A percentile compares a stretch with the other conserved stretches of the same genome.
Conservation (phyloP, 2,888 invertebrate species). For the Odontomyia ornata region DNA sequence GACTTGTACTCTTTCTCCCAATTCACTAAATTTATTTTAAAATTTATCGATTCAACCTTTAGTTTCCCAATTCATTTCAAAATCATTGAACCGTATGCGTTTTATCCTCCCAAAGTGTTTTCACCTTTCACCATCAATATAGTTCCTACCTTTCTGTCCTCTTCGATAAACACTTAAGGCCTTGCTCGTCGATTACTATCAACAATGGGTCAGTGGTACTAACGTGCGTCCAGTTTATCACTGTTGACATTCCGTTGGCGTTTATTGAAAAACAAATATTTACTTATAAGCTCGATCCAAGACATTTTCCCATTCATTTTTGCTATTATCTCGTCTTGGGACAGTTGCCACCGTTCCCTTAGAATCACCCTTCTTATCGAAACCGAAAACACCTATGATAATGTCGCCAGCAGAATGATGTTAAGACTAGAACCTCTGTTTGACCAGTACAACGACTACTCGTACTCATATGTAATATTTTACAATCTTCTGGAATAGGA, state of each 20-base stretch:
- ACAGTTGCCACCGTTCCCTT: slow-evolving; percentile 2
- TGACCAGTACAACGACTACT: slow-evolving; percentile 29
- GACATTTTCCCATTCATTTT: not conserved
- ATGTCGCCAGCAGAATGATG: not conserved
- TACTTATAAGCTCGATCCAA: slow-evolving; percentile 21
- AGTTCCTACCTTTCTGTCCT: not conserved
- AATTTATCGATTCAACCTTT: slow-evolving; percentile 22
- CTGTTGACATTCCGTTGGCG: slow-evolving; percentile 31
- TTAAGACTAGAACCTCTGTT: not conserved
- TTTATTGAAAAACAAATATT: slow-evolving; percentile 44
- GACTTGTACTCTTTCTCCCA: too few relatives aligned
- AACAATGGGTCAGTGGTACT: slow-evolving; percentile 32
- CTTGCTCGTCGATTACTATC: slow-evolving; percentile 16
- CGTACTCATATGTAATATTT: too few relatives aligned
- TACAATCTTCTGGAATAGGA: not conserved
- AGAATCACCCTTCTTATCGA: not conserved
- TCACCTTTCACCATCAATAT: slow-evolving; percentile 33
- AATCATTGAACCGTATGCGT: slow-evolving; percentile 32
- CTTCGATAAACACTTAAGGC: slow-evolving; percentile 11
- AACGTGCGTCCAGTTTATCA: not conserved
- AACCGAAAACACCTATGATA: not conserved
- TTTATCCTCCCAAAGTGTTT: slow-evolving; percentile 10
- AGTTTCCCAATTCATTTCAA: not conserved
- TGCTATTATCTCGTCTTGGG: not conserved
- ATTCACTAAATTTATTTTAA: not conserved